Evolutionary conservation across 2,113 vertebrate species (phyloP).

Genomic region (Dinomys branickii): DNA sequence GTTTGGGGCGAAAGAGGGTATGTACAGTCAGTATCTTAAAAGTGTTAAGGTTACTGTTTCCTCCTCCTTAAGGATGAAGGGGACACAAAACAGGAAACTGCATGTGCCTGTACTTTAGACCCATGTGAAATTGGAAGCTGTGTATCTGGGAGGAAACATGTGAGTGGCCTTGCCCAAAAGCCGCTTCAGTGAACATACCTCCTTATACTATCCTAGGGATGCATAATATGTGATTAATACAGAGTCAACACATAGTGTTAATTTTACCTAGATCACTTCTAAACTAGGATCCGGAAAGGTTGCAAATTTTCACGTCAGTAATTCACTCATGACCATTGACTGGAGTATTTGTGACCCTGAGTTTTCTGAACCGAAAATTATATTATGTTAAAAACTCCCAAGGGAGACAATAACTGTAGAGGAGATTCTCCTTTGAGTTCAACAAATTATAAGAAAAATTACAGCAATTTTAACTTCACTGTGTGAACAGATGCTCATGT

Average conservation of each 20-base stretch:
- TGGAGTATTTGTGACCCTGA: not conserved
- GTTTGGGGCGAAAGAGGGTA: not conserved
- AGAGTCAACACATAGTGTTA: not conserved
- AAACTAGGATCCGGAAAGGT: not conserved
- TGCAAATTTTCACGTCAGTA: not conserved
- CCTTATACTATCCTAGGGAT: not conserved
- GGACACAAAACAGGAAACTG: not conserved
- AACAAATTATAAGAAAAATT: not conserved
- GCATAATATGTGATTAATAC: not conserved
- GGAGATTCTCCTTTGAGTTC: not conserved
- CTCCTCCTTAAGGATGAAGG: not conserved
- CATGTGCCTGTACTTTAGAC: not conserved
- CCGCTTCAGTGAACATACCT: not conserved
- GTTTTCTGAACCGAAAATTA: not conserved
- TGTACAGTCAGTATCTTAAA: not conserved
- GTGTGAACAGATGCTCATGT: not conserved
- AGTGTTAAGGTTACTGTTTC: not conserved
- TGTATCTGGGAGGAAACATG: not conserved
- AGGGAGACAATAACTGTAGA: not conserved
- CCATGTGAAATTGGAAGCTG: not conserved
- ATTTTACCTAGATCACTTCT: not conserved
- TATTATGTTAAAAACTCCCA: not conserved
- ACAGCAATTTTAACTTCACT: not conserved
- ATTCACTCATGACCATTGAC: not conserved
- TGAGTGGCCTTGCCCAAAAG: not conserved